A percentile compares a stretch with the other conserved stretches of the same genome.
Conservation (phyloP, 2,888 invertebrate species). For the Notodonta dromedarius region DNA sequence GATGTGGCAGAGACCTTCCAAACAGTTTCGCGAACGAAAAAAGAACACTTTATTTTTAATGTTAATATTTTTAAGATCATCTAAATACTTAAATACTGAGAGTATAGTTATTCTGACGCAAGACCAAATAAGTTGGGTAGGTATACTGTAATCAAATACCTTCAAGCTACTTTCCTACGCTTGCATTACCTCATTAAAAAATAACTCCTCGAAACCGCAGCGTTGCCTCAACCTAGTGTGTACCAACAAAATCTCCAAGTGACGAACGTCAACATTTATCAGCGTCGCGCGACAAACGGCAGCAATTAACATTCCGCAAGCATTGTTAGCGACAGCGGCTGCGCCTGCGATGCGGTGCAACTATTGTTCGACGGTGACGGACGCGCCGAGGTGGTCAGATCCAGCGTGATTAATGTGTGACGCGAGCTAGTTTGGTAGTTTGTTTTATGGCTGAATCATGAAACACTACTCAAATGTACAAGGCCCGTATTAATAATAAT, state of each 20-base stretch:
- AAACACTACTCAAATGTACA: too few relatives aligned
- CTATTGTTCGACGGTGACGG: conserved; percentile 31
- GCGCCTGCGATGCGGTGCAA: conserved; percentile 43
- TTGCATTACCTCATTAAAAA: too few relatives aligned
- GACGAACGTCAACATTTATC: conserved; percentile 80
- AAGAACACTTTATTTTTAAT: too few relatives aligned
- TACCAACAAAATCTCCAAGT: conserved; percentile 60
- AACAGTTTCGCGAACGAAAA: too few relatives aligned
- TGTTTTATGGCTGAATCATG: not conserved
- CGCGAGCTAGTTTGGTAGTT: conserved; percentile 5
- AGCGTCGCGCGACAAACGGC: conserved; percentile 79
- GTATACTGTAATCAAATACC: too few relatives aligned
- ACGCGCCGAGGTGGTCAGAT: conserved; percentile 33
- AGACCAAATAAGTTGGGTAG: too few relatives aligned
- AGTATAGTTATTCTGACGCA: too few relatives aligned
- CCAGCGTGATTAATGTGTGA: conserved; percentile 34
- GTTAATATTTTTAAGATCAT: too few relatives aligned
- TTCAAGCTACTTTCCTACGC: too few relatives aligned
- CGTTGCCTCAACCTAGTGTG: conserved; percentile 48
- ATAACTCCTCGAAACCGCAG: conserved; percentile 20
- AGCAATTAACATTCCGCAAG: conserved; percentile 78
- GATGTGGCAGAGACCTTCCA: too few relatives aligned
- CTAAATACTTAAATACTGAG: too few relatives aligned
- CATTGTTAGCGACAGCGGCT: conserved; percentile 57
- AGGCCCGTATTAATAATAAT: too few relatives aligned